Evolutionary conservation across 2,113 vertebrate genomes (phyloP).

Genomic region (Onychorhynchus coronatus): DNA sequence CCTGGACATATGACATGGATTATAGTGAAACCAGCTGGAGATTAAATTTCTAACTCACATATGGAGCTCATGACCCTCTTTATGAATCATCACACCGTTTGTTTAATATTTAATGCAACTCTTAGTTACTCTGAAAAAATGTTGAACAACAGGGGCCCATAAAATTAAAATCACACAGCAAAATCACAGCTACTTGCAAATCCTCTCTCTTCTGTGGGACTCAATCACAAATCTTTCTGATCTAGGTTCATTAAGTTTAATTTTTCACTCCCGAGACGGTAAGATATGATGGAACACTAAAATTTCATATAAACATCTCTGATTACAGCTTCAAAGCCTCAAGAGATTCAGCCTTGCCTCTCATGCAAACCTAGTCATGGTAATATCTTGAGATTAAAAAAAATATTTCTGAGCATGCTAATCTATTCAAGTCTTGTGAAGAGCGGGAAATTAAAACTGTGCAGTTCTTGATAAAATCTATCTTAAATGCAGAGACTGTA

Average conservation of each 20-base stretch:
- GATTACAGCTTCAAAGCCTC: background rate
- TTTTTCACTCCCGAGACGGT: background rate
- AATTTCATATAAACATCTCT: conserved; percentile 33
- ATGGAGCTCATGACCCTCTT: conserved; percentile 58
- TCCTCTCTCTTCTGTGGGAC: conserved; percentile 1
- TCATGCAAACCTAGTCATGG: background rate
- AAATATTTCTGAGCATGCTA: background rate
- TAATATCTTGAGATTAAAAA: background rate
- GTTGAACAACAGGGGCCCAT: conserved; percentile 31
- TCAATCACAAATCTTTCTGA: conserved; percentile 29
- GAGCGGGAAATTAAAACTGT: background rate
- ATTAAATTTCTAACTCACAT: conserved; percentile 57
- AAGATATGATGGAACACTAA: conserved; percentile 15
- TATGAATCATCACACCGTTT: conserved; percentile 61
- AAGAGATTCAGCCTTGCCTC: background rate
- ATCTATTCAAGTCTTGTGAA: background rate
- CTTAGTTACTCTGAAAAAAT: conserved; percentile 38
- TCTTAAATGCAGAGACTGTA: background rate
- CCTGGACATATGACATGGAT: conserved; percentile 36
- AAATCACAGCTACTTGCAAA: conserved; percentile 36
- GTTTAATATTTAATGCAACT: conserved; percentile 63
- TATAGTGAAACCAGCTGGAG: conserved; percentile 60
- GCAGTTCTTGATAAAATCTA: background rate
- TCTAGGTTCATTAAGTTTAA: conserved; percentile 40
- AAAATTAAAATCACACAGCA: conserved; percentile 50